Base-by-base conservation (phyloP, 2,888 invertebrate genomes). In the Ctenicera cuprea region DNA sequence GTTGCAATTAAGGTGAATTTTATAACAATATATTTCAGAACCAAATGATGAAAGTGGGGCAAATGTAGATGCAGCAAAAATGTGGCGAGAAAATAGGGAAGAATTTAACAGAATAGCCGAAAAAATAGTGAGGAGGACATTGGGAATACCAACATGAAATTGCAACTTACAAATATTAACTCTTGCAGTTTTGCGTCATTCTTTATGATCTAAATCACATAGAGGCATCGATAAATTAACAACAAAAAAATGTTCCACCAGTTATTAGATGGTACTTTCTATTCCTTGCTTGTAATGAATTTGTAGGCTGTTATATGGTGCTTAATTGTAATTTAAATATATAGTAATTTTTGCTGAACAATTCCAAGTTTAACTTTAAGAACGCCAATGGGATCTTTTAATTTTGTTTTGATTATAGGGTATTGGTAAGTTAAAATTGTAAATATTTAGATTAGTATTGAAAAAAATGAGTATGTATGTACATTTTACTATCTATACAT, bases 11-110 rank as follows among this genome's bases (percentile, higher is more conserved):
- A 16, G 37, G 38, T 38, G 33, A 33, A 4, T 41, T 48, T 37
- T 11, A 2, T 11, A 41, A 41, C 3, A 1, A 4, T 7, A 48
- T 48, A 16, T 48, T 48, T 16, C 86, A 93, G 99, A 99, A 87
- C 99, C 99, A 0, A 99, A 99, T 87, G 99, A 99, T 85, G 99
- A 99, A 87, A 98, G 98, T 84, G 98, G 98, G 12, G 99, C 99
- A 0, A 99, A 99, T 88, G 99, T 99, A 0, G 99, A 99, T 87
- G 99, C 99, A 8, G 98, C 98, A 0, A 99, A 98, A 88, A 98
- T 98, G 95, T 99, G 98, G 98, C 90, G 99, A 71, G 99, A 99
- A 86, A 95, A 98, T 85, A 90, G 98, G 12, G 92, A 93, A 12
- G 95, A 98, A 86, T 99, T 99, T 86, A 95, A 98, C 84, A 92